These are phyloP conservation scores for Leptestheria dahalacensis DNA, from an alignment of 1,140 invertebrate species.

Conservation along the genomic window DNA sequence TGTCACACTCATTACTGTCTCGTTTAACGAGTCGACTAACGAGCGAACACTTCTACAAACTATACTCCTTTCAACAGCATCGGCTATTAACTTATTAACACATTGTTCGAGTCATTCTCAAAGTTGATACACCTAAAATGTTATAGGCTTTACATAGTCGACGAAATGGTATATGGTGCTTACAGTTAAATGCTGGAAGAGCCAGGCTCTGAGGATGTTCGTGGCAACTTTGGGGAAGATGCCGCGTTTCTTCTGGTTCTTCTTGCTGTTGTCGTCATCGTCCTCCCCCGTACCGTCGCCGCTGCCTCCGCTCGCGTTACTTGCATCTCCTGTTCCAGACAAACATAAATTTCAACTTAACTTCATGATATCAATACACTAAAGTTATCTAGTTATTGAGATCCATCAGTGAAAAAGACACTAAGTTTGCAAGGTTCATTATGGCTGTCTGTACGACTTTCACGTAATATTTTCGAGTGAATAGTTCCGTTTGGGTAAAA, in stretches of 20 bases:
- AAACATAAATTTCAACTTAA: slow-evolving; percentile 19
- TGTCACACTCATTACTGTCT: not conserved
- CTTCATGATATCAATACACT: too few species aligned
- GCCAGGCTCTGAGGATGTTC: slow-evolving; percentile 98
- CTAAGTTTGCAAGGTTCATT: too few species aligned
- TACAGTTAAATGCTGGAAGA: slow-evolving; percentile 99
- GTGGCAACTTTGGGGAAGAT: slow-evolving; percentile 99
- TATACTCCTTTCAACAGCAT: not conserved
- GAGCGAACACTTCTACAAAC: not conserved
- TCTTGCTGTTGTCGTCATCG: slow-evolving; percentile 81
- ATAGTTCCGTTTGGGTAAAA: not conserved
- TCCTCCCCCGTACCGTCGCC: slow-evolving; percentile 77
- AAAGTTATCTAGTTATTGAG: not conserved
- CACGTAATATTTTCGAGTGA: too few species aligned
- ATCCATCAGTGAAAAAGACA: not conserved
- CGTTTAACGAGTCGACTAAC: not conserved
- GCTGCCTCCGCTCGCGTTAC: slow-evolving; percentile 84
- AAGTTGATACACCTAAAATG: too few species aligned
- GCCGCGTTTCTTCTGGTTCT: slow-evolving; percentile 96
- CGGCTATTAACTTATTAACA: too few species aligned
- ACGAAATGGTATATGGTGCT: too few species aligned
- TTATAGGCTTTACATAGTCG: too few species aligned
- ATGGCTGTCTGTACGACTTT: too few species aligned
- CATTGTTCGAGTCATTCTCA: too few species aligned
- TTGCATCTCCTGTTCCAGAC: slow-evolving; percentile 68